phyloP scores from a whole-genome alignment of 2,797 vertebrate genomes.

The Anabas testudineus region DNA sequence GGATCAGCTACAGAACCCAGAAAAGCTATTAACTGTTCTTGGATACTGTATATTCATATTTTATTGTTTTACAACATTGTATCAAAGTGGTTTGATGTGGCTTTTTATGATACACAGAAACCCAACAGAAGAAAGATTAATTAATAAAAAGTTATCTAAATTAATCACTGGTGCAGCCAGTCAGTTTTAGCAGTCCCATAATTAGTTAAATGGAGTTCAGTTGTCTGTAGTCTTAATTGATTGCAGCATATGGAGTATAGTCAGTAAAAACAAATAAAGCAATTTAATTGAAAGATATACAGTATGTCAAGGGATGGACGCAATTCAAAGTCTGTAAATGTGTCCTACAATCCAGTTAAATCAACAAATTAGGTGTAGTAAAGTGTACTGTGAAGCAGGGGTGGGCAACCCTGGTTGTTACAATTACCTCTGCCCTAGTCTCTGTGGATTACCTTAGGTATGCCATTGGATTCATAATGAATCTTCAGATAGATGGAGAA shows the following conservation, averaged over 20 bases:
- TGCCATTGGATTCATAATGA: too few relatives aligned
- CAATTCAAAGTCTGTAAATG: background rate
- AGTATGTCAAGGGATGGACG: background rate
- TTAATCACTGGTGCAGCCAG: background rate
- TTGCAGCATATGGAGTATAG: background rate
- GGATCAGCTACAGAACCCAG: background rate
- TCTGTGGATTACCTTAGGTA: too few relatives aligned
- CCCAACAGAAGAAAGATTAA: background rate
- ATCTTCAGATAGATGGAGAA: too few relatives aligned
- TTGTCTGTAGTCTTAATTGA: background rate
- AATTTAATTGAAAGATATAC: background rate
- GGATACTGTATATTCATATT: background rate
- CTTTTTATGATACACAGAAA: slow-evolving; percentile 5
- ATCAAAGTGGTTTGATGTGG: slow-evolving; percentile 13
- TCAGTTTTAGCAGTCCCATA: background rate
- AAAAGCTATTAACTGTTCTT: background rate
- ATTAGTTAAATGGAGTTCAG: background rate
- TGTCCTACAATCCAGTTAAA: slow-evolving; percentile 1
- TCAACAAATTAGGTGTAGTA: background rate
- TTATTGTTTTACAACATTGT: slow-evolving; percentile 3
- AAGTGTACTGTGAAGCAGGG: too few relatives aligned
- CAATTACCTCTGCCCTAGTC: too few relatives aligned
- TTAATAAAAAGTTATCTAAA: background rate
- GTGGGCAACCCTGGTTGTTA: too few relatives aligned
- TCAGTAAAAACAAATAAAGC: background rate